Percentiles rank a stretch among this genome's conserved stretches.
Evolutionary conservation across 2,113 vertebrate genomes (phyloP).

Genomic region (Progne subis): DNA sequence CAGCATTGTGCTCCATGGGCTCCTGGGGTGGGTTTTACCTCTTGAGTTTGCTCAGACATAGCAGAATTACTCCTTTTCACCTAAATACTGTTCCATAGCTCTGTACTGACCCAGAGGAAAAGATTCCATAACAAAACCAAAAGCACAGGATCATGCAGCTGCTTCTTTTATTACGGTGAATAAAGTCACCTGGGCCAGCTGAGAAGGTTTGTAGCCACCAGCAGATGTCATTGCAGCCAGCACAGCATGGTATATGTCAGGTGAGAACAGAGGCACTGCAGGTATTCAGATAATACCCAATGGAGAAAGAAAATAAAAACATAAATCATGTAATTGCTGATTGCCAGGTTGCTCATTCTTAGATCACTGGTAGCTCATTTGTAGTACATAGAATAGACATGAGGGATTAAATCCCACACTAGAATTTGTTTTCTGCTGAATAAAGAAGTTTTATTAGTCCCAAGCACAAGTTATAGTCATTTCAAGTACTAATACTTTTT

Average conservation of each 20-base stretch:
- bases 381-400: slow-evolving; percentile 19
- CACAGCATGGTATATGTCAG: accelerated
- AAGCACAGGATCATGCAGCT: not conserved
- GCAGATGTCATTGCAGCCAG: slow-evolving; percentile 54
- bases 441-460: slow-evolving; percentile 51
- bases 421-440: slow-evolving; percentile 36
- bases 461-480: slow-evolving; percentile 36
- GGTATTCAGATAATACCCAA: not conserved
- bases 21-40: not conserved
- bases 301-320: not conserved
- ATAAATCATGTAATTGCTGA: not conserved
- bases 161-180: not conserved
- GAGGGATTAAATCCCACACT: slow-evolving; percentile 5
- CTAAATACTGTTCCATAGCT: not conserved
- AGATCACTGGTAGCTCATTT: not conserved
- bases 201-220: not conserved
- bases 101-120: not conserved
- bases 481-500: not conserved
- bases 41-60: not conserved
- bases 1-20: not conserved
- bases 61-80: not conserved
- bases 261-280: not conserved
- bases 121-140: not conserved
- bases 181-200: not conserved
- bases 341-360: not conserved